phyloP scores from a whole-genome alignment of 2,113 vertebrate genomes.

The Chaenocephalus aceratus region DNA sequence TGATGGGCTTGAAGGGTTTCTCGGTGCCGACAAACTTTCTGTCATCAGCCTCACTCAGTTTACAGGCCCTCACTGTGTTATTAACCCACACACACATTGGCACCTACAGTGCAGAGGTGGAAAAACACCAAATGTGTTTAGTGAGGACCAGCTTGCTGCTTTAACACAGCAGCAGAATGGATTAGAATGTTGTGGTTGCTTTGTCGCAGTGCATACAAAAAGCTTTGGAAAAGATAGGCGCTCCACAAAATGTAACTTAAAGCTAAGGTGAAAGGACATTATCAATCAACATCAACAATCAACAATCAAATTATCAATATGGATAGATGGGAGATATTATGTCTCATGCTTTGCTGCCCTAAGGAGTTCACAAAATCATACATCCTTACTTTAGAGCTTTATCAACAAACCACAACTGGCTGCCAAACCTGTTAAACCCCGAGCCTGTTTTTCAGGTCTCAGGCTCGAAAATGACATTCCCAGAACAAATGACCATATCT shows the following conservation, averaged over 20 bases:
- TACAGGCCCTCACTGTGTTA: conserved; percentile 57
- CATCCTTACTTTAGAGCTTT: background rate
- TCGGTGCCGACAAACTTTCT: conserved; percentile 64
- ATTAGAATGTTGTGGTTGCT: conserved; percentile 8
- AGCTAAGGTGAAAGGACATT: conserved; percentile 12
- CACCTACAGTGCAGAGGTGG: background rate
- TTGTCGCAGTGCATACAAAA: conserved; percentile 13
- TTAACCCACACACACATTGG: conserved; percentile 38
- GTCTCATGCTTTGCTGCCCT: background rate
- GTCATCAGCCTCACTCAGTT: conserved; percentile 70
- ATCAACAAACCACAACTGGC: background rate
- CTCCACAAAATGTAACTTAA: conserved; percentile 7
- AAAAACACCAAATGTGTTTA: conserved; percentile 31
- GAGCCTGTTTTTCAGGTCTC: too few relatives aligned
- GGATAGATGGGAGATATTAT: background rate
- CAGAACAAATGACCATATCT: too few relatives aligned
- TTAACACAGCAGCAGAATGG: conserved; percentile 15
- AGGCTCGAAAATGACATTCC: too few relatives aligned
- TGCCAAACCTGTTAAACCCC: too few relatives aligned
- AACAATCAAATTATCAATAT: background rate
- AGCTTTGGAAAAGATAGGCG: conserved; percentile 25
- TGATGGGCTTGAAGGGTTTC: conserved; percentile 63
- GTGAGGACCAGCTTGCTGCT: conserved; percentile 53
- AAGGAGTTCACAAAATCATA: background rate
- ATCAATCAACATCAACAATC: too few relatives aligned